Evolutionary conservation across 2,797 vertebrate genomes (phyloP).

Genomic region (Pantherophis alleghaniensis): DNA sequence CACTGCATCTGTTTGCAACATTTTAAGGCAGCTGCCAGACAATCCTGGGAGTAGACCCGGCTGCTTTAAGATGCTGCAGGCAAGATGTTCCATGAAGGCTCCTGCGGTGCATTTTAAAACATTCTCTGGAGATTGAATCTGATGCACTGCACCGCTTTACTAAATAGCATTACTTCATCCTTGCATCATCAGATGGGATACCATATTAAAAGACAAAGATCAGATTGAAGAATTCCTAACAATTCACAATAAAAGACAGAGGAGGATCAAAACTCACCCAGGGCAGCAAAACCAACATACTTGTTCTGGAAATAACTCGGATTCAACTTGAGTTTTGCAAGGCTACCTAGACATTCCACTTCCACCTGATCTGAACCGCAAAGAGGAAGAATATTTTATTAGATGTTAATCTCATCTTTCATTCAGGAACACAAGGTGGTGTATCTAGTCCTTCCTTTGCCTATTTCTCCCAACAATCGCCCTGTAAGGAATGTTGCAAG

Average conservation of each 20-base stretch:
- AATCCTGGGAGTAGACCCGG: background rate
- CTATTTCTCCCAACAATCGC: background rate
- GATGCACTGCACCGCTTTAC: background rate
- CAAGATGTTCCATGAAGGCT: background rate
- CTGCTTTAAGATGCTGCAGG: background rate
- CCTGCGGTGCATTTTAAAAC: background rate
- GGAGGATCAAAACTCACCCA: conserved; percentile 56
- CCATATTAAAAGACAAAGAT: background rate
- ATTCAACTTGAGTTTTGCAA: conserved; percentile 36
- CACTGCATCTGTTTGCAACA: background rate
- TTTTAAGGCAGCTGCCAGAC: background rate
- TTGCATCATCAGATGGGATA: background rate
- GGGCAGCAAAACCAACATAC: conserved; percentile 43
- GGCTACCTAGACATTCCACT: conserved; percentile 35
- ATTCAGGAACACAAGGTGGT: background rate
- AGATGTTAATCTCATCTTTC: background rate
- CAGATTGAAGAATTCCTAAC: background rate
- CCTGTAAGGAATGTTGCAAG: background rate
- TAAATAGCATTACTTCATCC: background rate
- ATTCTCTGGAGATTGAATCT: background rate
- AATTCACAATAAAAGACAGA: background rate
- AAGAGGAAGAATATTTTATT: background rate
- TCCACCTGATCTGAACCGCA: background rate
- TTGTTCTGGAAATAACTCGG: conserved; percentile 30
- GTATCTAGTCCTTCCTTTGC: background rate